Conservation (phyloP, 2,888 invertebrate species). For the Serrognathus titanus region DNA sequence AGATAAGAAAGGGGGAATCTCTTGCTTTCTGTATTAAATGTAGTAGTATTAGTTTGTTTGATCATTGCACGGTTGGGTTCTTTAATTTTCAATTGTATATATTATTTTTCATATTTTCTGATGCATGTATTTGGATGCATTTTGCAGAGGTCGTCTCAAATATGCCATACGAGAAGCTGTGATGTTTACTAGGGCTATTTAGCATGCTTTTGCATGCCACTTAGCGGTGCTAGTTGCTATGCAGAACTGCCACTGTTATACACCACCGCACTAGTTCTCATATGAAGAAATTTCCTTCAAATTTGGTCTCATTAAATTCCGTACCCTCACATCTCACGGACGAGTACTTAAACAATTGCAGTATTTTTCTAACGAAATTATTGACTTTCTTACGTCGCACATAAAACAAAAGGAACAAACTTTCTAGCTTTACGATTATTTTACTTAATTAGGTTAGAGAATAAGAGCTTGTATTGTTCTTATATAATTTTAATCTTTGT, state of each 20-base stretch:
- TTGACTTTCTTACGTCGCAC: background rate
- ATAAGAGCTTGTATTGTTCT: background rate
- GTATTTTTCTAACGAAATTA: slow-evolving; percentile 6
- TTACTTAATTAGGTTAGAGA: slow-evolving; percentile 2
- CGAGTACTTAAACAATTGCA: background rate
- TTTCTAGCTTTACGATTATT: too few relatives aligned
- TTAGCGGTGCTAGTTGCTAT: slow-evolving; percentile 17
- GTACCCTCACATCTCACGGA: too few relatives aligned
- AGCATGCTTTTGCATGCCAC: slow-evolving; percentile 24
- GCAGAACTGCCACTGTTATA: slow-evolving; percentile 21
- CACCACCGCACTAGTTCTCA: slow-evolving; percentile 23
- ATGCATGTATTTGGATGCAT: slow-evolving; percentile 44
- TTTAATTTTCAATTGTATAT: too few relatives aligned
- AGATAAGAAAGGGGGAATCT: too few relatives aligned
- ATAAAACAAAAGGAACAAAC: too few relatives aligned
- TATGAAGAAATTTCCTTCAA: slow-evolving; percentile 13
- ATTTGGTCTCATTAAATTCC: too few relatives aligned
- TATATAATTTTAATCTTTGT: slow-evolving; percentile 3
- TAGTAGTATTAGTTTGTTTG: too few relatives aligned
- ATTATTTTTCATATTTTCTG: slow-evolving; percentile 14
- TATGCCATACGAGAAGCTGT: slow-evolving; percentile 91
- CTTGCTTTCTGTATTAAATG: too few relatives aligned
- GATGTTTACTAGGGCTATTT: slow-evolving; percentile 45
- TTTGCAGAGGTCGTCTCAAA: slow-evolving; percentile 88
- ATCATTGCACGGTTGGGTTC: too few relatives aligned